Evolutionary conservation across 2,888 invertebrate genomes (phyloP), one percentile per base, ranked within the genome.

Genomic region (Thalpophila matura): DNA sequence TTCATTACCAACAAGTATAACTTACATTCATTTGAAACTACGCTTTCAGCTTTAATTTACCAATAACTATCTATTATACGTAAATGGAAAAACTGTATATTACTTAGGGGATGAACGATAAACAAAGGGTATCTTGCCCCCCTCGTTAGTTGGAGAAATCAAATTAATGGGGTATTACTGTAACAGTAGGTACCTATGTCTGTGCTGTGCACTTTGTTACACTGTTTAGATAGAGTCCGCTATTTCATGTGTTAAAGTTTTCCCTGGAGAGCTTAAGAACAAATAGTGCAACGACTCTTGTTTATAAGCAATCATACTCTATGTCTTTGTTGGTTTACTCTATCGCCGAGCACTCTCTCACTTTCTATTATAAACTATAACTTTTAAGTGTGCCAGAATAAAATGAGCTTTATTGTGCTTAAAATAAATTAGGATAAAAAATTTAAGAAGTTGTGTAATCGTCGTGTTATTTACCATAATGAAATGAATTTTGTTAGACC

Each of bases 101-200:
- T 60, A 75, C 70, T 79, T 75, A 76, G 79, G 75, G 76, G 65
- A 46, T 79, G 51, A 46, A 59, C 71, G 47, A 58, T 66, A 70
- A 79, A 79, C 66, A 79, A 66, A 63, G 71, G 76, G 71, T 70
- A 46, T 64, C 64, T 64, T 12, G 35, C 56, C 38, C 66, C 76
- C 76, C 79, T 75, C 50, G 56, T 61, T 54, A 70, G 63, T 47
- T 24, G 50, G 33, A 59, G 54, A 76, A 72, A 72, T 72, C 72
- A 76, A 72, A 76, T 71, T 72, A 72, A 76, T 71, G 45, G 55
- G 51, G 56, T 63, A 58, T 62, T 59, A 54, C 58, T 33, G 7
- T 45, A 16, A 12, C 27, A 12, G 29, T 45, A 29, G 45, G 43
- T 70, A 71, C 12, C 4, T 33, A 46, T 1, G 53, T 46, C 1